Percentiles rank a stretch among this genome's conserved stretches.
These are phyloP conservation scores for Anser brachyrhynchus DNA, from an alignment of 2,113 vertebrate genomes.

Conservation along the genomic window DNA sequence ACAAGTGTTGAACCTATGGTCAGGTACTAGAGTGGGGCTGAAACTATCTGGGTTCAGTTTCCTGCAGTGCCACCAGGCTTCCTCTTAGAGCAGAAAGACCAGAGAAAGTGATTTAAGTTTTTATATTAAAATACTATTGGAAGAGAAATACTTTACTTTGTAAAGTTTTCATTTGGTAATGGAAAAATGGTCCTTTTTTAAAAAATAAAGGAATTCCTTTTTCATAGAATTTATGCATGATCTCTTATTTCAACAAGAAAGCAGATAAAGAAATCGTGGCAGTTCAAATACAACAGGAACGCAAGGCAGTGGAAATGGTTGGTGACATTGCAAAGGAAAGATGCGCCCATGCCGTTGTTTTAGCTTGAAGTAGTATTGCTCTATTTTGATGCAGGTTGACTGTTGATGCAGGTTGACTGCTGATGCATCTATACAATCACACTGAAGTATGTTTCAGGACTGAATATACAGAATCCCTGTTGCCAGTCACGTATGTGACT, in stretches of 20 bases:
- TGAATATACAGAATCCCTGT: not conserved
- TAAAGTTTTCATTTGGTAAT: conserved; percentile 39
- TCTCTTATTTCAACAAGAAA: conserved; percentile 1
- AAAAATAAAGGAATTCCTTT: conserved; percentile 34
- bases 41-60: not conserved
- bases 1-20: not conserved
- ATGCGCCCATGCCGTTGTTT: not conserved
- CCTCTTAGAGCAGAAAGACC: conserved; percentile 1
- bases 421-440: not conserved
- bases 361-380: not conserved
- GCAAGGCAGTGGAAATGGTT: not conserved
- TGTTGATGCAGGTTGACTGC: not conserved
- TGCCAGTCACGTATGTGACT: not conserved
- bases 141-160: conserved; percentile 44
- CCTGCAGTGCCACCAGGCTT: conserved; percentile 10
- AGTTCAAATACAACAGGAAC: not conserved
- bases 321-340: not conserved
- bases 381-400: not conserved
- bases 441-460: not conserved
- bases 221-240: conserved; percentile 6
- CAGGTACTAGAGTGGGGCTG: not conserved
- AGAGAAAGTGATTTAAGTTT: conserved; percentile 32
- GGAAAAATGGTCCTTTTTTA: not conserved
- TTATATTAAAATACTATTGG: conserved; percentile 40
- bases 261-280: not conserved